Evolutionary conservation across 2,113 vertebrate species (phyloP), one percentile per base, ranked within the genome.

Genomic region (Notarius lentiginosus): DNA sequence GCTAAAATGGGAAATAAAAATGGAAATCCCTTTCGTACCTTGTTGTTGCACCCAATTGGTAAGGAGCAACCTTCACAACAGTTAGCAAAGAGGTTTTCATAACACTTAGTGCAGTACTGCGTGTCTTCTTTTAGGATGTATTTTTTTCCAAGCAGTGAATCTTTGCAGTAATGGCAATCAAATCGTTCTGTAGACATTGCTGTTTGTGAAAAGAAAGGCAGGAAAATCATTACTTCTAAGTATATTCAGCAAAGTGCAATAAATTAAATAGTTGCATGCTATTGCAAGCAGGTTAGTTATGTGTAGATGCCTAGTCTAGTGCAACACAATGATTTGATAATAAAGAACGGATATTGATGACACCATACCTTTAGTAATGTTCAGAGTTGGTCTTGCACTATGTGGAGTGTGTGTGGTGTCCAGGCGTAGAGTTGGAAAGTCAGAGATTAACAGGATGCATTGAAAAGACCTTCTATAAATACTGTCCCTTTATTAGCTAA

Each of bases 131-230:
- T 97, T 27, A 97, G 90, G 1, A 97, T 93, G 1, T 96, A 99
- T 79, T 97, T 97, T 93, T 97, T 99, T 79, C 98, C 97, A 89
- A 95, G 93, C 89, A 99, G 95, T 24, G 97, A 94, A 41, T 95
- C 94, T 93, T 97, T 97, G 94, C 98, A 99, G 91, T 96, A 96
- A 90, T 96, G 97, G 86, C 98, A 99, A 79, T 96, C 95, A 65
- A 97, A 95, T 1, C 91, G 94, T 82, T 92, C 91, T n/a, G 88
- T 93, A 76, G 94, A 95, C 97, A 97, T 99, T 27, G 87, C 92
- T 89, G 82, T 84, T 87, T 91, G 87, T 53, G 72, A 87, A 84
- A 2, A 84, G 6, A 53, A 14, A 5, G 47, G 70, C 63, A 7
- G 0, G 12, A 24, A 75, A 51, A 75, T 22, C 47, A 5, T 49